phyloP scores from a whole-genome alignment of 1,140 invertebrate genomes.

The Camponotus vicinus region DNA sequence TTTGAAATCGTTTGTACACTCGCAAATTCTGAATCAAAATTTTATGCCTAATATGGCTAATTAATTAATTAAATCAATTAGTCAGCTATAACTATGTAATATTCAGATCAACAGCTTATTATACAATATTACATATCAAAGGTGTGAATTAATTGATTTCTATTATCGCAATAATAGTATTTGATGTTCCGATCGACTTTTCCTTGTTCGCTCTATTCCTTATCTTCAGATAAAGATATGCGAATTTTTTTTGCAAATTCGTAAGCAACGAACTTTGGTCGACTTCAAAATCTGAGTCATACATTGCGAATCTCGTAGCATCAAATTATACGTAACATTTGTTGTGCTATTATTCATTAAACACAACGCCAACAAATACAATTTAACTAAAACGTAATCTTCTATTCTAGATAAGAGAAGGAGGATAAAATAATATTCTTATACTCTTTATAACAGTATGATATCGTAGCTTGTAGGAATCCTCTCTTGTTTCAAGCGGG shows the following conservation, averaged over 20 bases:
- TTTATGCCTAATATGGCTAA: background rate
- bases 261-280: slow-evolving; percentile 8
- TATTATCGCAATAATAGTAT: background rate
- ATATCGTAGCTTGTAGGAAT: background rate
- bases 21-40: background rate
- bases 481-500: background rate
- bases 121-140: slow-evolving; percentile 29
- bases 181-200: background rate
- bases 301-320: background rate
- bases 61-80: slow-evolving; percentile 16
- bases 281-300: background rate
- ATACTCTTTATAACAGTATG: too few relatives aligned
- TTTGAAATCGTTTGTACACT: background rate
- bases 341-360: background rate
- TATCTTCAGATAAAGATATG: background rate
- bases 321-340: background rate
- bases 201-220: background rate
- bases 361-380: background rate
- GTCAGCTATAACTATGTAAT: background rate
- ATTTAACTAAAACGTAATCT: too few relatives aligned
- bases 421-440: background rate
- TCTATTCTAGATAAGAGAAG: background rate
- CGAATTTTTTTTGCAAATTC: background rate
- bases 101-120: slow-evolving; percentile 35
- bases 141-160: slow-evolving; percentile 15